Evolutionary conservation across 2,113 vertebrate species (phyloP), one percentile per base, ranked within the genome.

Genomic region (Macroglossus sobrinus): DNA sequence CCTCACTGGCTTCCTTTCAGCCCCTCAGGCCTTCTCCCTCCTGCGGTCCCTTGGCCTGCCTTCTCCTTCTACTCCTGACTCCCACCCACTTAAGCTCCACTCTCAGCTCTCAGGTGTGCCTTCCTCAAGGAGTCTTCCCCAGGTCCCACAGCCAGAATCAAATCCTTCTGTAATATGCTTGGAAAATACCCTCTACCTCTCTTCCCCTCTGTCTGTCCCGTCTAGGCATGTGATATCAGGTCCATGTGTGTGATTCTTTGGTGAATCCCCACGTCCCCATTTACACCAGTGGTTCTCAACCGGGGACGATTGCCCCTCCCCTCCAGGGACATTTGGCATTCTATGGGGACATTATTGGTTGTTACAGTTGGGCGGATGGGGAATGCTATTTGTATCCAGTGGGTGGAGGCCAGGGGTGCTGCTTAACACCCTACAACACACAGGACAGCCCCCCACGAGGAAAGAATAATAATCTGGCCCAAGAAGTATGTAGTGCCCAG

Each of bases 181-280:
- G 50, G 43, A 28, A 66, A 24, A 18, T 2, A 2, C 4, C 1
- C 0, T 16, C 0, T 5, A 0, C 16, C 28, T 30, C 40, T 35
- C 13, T 12, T 57, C 5, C 13, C 7, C 0, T 26, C 33, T 5
- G 0, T 43, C 16, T 10, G 1, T 5, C 43, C 33, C 4, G 1
- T 28, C 22, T 22, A 7, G 5, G 5, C 4, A 0, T 12, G 11
- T 21, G 15, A 5, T 12, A n/a, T 22, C 11, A 21, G n/a, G n/a
- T 47, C 15, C 75, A 22, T 1, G 2, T 0, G 0, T 30, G 21
- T 5, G 14, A 10, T 57, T 47, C 80, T 26, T 50, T 6, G 8
- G 0, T 13, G 66, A 71, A 16, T 19, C 22, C 0, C 18, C 38
- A 1, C 28, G 7, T 66, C 22, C 21, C 11, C 11, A 16, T 59